Percentiles rank a stretch among this genome's conserved stretches.
Conservation (phyloP, 2,797 vertebrate species). For the Poecilia gillii region DNA sequence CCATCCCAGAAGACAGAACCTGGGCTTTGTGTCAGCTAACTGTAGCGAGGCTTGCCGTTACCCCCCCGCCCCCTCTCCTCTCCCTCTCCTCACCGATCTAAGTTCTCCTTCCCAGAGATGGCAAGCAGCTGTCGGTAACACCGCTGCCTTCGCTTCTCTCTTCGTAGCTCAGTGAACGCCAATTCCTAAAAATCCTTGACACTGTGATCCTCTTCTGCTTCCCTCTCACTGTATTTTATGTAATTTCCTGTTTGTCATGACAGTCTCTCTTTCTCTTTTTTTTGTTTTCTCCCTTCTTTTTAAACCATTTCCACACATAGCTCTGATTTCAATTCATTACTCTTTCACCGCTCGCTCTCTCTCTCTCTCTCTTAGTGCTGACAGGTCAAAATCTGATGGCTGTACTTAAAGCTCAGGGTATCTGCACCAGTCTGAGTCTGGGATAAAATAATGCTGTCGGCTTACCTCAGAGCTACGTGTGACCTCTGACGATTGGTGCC, state of each 20-base stretch:
- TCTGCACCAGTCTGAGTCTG: conserved; percentile 40
- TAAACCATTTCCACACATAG: conserved; percentile 21
- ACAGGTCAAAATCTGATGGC: conserved; percentile 60
- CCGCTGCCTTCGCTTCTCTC: conserved; percentile 86
- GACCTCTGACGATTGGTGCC: conserved; percentile 14
- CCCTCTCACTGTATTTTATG: conserved; percentile 29
- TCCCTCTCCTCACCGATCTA: conserved; percentile 86
- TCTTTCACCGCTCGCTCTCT: conserved; percentile 22
- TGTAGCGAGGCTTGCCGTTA: conserved; percentile 60
- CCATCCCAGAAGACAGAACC: conserved; percentile 62
- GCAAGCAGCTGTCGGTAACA: conserved; percentile 91
- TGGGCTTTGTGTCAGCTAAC: conserved; percentile 68
- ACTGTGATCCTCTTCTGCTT: conserved; percentile 75
- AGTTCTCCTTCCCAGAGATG: conserved; percentile 89
- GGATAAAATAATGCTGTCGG: conserved; percentile 25
- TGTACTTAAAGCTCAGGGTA: conserved; percentile 41
- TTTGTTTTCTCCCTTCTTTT: conserved; percentile 27
- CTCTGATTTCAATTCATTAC: conserved; percentile 36
- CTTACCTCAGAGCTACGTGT: conserved; percentile 3
- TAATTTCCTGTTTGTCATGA: conserved; percentile 43
- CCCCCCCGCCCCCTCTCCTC: conserved; percentile 37
- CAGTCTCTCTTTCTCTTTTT: conserved; percentile 35
- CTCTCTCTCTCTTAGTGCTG: conserved; percentile 38
- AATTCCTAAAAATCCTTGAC: conserved; percentile 90
- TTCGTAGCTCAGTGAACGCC: conserved; percentile 90